Evolutionary conservation across 2,888 invertebrate genomes (phyloP), one percentile per base, ranked within the genome.

Genomic region (Athetis lepigone): DNA sequence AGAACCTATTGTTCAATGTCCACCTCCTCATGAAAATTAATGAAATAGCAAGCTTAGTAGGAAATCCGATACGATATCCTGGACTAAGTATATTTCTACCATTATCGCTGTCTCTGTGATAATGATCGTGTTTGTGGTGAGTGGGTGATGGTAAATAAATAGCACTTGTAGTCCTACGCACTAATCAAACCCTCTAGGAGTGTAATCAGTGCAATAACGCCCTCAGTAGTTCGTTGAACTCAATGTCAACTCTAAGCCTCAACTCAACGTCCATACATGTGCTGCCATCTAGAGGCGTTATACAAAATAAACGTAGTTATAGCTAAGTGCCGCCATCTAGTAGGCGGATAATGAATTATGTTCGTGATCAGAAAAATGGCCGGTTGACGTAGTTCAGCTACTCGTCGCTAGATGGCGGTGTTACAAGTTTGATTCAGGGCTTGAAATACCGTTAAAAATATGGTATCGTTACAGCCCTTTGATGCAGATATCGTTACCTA

Each of bases 201-300:
- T 64, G 52, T 70, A 71, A 80, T 79, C 75, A 75, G 70, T 74
- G 69, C 63, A 61, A 62, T 68, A 77, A 54, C 61, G 80, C 74
- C 81, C 78, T 79, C 79, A 25, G 18, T 16, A 65, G 82, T 76
- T 75, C 76, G 70, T 64, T 77, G 82, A 82, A 77, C 81, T 71
- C 64, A 56, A 47, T 46, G 27, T 56, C 37, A n/a, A n/a, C n/a
- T n/a, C n/a, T n/a, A n/a, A n/a, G n/a, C n/a, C n/a, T n/a, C n/a
- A n/a, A n/a, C n/a, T n/a, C n/a, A 19, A 29, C 36, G 16, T 45
- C 19, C 18, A 7, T 11, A 18, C 4, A 33, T 0, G 18, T 51
- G 63, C 5, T 58, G 80, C 72, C 77, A 81, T 75, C 84, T 83
- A 60, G 42, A 19, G n/a, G 9, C 9, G 4, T 29, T 16, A 16